phyloP scores from a whole-genome alignment of 92 coral and sea anemone genomes.

The Isaurus tuberculatus region DNA sequence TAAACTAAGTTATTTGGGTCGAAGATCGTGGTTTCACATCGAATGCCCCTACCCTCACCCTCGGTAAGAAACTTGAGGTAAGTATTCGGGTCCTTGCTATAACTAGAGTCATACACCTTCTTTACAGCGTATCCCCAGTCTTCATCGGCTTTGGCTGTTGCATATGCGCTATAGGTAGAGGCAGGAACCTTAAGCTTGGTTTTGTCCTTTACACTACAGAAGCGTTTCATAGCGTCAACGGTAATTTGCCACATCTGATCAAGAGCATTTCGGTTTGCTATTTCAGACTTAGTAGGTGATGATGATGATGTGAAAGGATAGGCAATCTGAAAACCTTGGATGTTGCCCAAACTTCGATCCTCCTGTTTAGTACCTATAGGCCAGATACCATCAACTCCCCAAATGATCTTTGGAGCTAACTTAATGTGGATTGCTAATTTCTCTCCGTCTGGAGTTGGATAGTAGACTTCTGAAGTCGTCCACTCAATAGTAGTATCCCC shows the following conservation, averaged over 20 bases:
- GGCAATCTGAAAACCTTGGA: not conserved
- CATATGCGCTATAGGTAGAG: not conserved
- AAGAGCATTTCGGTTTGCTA: not conserved
- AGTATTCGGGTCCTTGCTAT: not conserved
- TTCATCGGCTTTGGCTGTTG: not conserved
- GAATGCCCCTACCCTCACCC: not conserved
- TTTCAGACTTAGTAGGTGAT: not conserved
- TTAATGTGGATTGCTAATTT: slow-evolving; percentile 2
- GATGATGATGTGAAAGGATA: slow-evolving; percentile 3
- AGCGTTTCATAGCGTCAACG: slow-evolving; percentile 4
- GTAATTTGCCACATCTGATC: slow-evolving; percentile 11
- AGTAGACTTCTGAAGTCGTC: not conserved
- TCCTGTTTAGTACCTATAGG: not conserved
- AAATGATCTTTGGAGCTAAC: not conserved
- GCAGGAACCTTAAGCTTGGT: not conserved
- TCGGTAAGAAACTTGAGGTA: not conserved
- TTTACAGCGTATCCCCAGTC: not conserved
- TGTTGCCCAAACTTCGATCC: not conserved
- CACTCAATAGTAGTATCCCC: not conserved
- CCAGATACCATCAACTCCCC: not conserved
- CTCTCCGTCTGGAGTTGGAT: not conserved
- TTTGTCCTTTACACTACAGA: slow-evolving; percentile 5
- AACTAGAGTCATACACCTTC: not conserved
- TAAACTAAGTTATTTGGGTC: not conserved
- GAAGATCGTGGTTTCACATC: not conserved